These are phyloP conservation scores for Syrmaticus mikado DNA, from an alignment of 2,113 vertebrate species.

Conservation along the genomic window DNA sequence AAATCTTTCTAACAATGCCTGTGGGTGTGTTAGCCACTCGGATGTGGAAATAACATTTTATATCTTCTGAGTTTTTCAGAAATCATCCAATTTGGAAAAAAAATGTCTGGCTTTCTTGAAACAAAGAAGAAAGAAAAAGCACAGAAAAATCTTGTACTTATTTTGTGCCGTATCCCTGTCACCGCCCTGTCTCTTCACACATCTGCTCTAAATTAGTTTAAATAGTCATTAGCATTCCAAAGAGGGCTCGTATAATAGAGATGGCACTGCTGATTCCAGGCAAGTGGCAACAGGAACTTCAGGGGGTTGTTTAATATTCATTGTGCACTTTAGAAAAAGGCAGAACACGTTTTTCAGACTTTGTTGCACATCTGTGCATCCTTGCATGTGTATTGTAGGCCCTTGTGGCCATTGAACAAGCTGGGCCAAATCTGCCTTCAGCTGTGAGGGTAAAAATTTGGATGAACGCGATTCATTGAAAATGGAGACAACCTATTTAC, in stretches of 20 bases:
- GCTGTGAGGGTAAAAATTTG: neutral
- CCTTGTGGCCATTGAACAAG: neutral
- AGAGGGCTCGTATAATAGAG: neutral
- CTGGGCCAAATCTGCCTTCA: neutral
- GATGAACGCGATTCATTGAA: neutral
- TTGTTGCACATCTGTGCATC: neutral
- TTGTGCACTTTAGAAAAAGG: neutral
- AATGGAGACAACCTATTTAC: neutral
- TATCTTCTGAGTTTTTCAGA: neutral
- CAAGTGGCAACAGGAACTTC: neutral
- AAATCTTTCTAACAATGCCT: neutral
- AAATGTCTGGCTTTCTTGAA: neutral
- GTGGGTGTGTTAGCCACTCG: neutral
- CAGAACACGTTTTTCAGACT: slow-evolving; percentile 4
- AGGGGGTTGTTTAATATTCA: slow-evolving; percentile 38
- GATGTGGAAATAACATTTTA: neutral
- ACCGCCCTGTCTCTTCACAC: neutral
- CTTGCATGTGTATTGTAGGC: neutral
- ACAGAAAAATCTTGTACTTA: neutral
- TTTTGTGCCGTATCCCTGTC: neutral
- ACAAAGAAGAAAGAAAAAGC: neutral
- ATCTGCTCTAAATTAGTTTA: neutral
- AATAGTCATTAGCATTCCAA: slow-evolving; percentile 13
- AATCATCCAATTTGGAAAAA: neutral
- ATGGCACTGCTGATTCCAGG: neutral